Conservation (phyloP, 1,140 invertebrate genomes). For the Drosophila simulans region DNA sequence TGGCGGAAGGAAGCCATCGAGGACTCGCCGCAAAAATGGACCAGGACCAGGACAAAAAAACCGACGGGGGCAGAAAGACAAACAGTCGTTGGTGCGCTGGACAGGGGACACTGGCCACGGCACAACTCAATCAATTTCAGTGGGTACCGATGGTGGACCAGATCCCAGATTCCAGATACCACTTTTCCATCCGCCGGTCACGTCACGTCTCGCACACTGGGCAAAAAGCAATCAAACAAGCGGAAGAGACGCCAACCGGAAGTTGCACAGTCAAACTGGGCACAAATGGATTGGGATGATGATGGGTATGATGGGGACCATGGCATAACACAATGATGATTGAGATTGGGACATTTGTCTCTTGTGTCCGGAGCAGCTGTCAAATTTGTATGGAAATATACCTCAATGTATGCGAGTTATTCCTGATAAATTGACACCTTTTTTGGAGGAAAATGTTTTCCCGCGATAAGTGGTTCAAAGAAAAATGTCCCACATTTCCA, state of each 20-base stretch:
- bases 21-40: conserved; percentile 28
- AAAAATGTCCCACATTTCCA: neutral
- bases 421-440: conserved; percentile 38
- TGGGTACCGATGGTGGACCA: conserved; percentile 1
- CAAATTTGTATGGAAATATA: conserved; percentile 65
- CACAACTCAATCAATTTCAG: conserved; percentile 68
- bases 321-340: conserved; percentile 12
- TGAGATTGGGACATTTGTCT: conserved; percentile 15
- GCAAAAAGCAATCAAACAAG: conserved; percentile 38
- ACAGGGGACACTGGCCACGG: conserved; percentile 7
- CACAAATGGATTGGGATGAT: conserved; percentile 17
- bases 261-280: conserved; percentile 47
- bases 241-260: conserved; percentile 45
- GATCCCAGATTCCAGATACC: conserved; percentile 4
- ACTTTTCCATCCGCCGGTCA: neutral
- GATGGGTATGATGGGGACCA: conserved; percentile 7
- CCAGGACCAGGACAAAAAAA: conserved; percentile 3
- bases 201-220: conserved; percentile 56
- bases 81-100: conserved; percentile 12
- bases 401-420: neutral
- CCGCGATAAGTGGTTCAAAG: neutral
- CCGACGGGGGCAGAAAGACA: conserved; percentile 9
- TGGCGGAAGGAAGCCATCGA: neutral
- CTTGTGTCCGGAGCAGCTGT: conserved; percentile 34
- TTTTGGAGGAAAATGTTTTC: neutral